Evolutionary conservation across 2,888 invertebrate genomes (phyloP).

Genomic region (Luperina testacea): DNA sequence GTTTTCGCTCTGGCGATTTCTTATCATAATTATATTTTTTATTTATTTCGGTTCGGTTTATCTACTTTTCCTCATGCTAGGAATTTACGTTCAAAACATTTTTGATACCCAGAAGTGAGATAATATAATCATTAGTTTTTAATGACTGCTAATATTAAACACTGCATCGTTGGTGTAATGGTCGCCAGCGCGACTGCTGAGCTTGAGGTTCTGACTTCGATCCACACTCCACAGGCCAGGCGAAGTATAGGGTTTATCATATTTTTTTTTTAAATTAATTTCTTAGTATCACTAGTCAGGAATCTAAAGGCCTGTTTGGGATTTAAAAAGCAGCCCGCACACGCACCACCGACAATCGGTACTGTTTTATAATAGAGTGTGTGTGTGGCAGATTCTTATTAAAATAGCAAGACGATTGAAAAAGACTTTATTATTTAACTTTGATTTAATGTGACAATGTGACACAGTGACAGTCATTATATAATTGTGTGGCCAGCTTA

Average conservation of each 20-base stretch:
- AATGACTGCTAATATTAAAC: too few relatives aligned
- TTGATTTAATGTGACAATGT: too few relatives aligned
- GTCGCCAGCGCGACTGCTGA: neutral
- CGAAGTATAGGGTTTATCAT: neutral
- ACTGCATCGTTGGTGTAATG: neutral
- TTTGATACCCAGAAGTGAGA: constrained; percentile 25
- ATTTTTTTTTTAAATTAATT: neutral
- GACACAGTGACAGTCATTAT: too few relatives aligned
- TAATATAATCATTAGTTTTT: constrained; percentile 11
- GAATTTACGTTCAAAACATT: constrained; percentile 22
- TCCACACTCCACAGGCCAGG: neutral
- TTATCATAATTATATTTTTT: constrained; percentile 8
- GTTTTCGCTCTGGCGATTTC: constrained; percentile 20
- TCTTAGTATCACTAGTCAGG: neutral
- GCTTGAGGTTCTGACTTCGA: neutral
- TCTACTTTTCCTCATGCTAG: constrained; percentile 36
- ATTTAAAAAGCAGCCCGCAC: neutral
- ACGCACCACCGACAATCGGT: neutral
- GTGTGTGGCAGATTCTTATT: too few relatives aligned
- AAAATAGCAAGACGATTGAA: too few relatives aligned
- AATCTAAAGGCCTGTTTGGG: neutral
- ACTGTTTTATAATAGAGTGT: too few relatives aligned
- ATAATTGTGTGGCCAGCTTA: too few relatives aligned
- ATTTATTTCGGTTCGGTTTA: constrained; percentile 1
- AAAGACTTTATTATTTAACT: too few relatives aligned